phyloP scores from a whole-genome alignment of 2,113 vertebrate species.

The Pyrgilauda ruficollis region DNA sequence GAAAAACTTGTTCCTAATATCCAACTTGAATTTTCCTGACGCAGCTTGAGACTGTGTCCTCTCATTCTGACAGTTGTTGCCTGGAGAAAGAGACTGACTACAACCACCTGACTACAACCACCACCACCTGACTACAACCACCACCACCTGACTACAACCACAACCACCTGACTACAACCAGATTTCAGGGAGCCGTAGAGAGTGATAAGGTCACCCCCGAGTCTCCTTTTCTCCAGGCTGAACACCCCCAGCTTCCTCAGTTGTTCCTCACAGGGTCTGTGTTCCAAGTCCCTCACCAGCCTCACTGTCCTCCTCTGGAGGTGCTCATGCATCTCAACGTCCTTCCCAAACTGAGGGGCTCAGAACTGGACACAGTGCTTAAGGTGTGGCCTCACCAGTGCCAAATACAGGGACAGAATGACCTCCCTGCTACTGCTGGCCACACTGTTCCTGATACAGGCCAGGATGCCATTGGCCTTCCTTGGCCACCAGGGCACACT shows the following conservation, averaged over 20 bases:
- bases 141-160: background rate
- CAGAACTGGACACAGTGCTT: background rate
- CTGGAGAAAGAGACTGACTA: background rate
- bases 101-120: background rate
- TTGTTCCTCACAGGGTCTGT: background rate
- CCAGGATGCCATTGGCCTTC: background rate
- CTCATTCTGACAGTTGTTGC: background rate
- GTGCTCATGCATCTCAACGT: background rate
- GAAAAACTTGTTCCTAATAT: background rate
- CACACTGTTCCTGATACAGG: background rate
- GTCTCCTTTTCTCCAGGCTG: background rate
- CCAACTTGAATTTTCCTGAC: too few species aligned
- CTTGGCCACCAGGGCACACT: background rate
- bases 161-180: background rate
- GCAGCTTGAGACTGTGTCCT: background rate
- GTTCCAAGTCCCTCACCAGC: background rate
- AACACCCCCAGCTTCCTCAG: background rate
- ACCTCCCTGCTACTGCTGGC: background rate
- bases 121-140: background rate
- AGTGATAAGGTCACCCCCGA: background rate
- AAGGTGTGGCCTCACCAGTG: background rate
- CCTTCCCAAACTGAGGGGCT: background rate
- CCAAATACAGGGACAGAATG: accelerated
- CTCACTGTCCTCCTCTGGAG: background rate
- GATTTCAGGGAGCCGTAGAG: background rate